Conservation (phyloP, 1,140 invertebrate species). For the Metaphire vulgaris region DNA sequence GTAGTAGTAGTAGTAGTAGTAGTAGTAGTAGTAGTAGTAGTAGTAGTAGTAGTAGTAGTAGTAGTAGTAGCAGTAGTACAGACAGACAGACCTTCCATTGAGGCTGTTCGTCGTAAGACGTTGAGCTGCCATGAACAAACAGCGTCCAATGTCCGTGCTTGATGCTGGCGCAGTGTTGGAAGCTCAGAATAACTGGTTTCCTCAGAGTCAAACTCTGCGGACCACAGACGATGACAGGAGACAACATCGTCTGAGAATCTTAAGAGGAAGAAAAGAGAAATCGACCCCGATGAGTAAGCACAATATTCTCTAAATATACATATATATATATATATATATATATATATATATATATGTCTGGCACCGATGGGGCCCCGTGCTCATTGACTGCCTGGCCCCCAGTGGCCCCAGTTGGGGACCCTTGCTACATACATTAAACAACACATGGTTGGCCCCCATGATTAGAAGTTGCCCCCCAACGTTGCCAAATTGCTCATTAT, state of each 20-base stretch:
- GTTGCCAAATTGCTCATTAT: too few relatives aligned
- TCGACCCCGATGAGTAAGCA: too few relatives aligned
- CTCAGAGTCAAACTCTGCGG: conserved; percentile 69
- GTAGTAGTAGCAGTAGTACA: not conserved
- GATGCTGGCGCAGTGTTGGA: conserved; percentile 82
- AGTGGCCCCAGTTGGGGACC: too few relatives aligned
- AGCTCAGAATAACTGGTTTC: conserved; percentile 82
- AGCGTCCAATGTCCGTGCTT: conserved; percentile 60
- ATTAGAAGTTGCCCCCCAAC: too few relatives aligned
- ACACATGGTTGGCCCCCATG: too few relatives aligned
- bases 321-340: not conserved
- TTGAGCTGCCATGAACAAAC: conserved; percentile 62
- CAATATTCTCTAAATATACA: not conserved
- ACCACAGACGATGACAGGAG: conserved; percentile 77
- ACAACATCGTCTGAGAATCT: conserved; percentile 78
- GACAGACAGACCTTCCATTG: conserved; percentile 46
- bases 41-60: not conserved
- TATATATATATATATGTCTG: too few relatives aligned
- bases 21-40: conserved; percentile 8
- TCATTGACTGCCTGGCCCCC: too few relatives aligned
- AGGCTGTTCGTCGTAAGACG: conserved; percentile 51
- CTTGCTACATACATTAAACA: too few relatives aligned
- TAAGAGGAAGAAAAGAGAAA: conserved; percentile 41
- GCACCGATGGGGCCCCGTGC: too few relatives aligned
- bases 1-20: conserved; percentile 5